Evolutionary conservation across 2,888 invertebrate species (phyloP).

Genomic region (Acrocyrtus sp.): DNA sequence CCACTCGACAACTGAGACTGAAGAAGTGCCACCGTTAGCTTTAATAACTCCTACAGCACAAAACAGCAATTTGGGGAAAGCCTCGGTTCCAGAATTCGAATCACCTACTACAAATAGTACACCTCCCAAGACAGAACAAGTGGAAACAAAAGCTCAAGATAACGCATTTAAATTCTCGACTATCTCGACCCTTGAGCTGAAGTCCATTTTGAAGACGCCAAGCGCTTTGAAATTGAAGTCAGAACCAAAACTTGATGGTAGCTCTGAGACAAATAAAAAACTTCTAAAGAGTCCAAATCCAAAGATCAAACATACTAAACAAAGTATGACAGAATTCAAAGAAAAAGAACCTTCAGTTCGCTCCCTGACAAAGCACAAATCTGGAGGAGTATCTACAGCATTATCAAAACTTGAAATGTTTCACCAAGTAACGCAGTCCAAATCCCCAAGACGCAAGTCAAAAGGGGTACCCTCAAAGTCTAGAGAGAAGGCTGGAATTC

Average conservation of each 20-base stretch:
- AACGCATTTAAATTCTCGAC: too few relatives aligned
- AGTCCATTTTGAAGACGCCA: conserved; percentile 31
- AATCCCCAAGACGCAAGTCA: background rate
- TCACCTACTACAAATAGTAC: too few relatives aligned
- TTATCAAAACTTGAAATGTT: background rate
- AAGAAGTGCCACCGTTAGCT: too few relatives aligned
- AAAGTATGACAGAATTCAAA: too few relatives aligned
- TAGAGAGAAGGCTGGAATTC: too few relatives aligned
- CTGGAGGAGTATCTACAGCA: background rate
- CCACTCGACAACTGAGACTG: too few relatives aligned
- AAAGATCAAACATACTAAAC: conserved; percentile 2
- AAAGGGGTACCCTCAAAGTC: background rate
- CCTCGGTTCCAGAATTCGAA: too few relatives aligned
- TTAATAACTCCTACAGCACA: too few relatives aligned
- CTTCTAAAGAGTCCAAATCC: background rate
- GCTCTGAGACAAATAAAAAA: background rate
- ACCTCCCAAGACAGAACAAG: too few relatives aligned
- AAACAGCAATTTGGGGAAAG: too few relatives aligned
- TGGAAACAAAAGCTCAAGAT: too few relatives aligned
- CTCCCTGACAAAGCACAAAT: background rate
- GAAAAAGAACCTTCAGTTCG: background rate
- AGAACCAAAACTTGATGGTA: background rate
- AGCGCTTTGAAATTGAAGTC: conserved; percentile 2
- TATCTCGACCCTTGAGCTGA: background rate
- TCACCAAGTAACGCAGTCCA: background rate